A percentile compares a stretch with the other conserved stretches of the same genome.
Conservation (phyloP, 2,888 invertebrate genomes). For the Frankliniella intonsa region DNA sequence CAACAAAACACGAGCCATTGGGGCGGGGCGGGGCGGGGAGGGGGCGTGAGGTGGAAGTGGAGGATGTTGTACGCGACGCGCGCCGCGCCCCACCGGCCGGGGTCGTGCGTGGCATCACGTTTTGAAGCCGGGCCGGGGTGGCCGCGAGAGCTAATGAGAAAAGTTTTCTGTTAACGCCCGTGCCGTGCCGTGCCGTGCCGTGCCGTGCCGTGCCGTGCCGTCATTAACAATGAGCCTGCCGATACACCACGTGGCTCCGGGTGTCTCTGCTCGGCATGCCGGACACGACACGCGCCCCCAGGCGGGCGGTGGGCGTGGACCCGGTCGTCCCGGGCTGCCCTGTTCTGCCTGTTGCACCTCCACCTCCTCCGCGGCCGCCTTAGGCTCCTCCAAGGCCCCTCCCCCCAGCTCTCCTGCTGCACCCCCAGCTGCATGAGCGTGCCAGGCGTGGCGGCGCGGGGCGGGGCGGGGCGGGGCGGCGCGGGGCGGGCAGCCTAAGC, state of each 20-base stretch:
- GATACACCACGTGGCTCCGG: neutral
- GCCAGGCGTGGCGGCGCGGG: neutral
- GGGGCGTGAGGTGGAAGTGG: too few species aligned
- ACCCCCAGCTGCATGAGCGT: neutral
- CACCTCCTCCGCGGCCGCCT: neutral
- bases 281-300: neutral
- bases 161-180: conserved; percentile 15
- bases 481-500: neutral
- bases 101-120: neutral
- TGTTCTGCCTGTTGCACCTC: neutral
- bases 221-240: conserved; percentile 22
- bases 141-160: conserved; percentile 3
- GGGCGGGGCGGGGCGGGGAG: neutral
- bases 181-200: too few species aligned
- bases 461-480: neutral
- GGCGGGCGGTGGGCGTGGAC: neutral
- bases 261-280: neutral
- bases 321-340: neutral
- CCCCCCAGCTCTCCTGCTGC: neutral
- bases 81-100: neutral
- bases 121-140: neutral
- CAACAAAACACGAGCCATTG: neutral
- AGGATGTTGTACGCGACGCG: neutral
- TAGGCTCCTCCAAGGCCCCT: neutral
- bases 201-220: neutral